phyloP scores from a whole-genome alignment of 2,797 vertebrate species.

The Macropodus opercularis region DNA sequence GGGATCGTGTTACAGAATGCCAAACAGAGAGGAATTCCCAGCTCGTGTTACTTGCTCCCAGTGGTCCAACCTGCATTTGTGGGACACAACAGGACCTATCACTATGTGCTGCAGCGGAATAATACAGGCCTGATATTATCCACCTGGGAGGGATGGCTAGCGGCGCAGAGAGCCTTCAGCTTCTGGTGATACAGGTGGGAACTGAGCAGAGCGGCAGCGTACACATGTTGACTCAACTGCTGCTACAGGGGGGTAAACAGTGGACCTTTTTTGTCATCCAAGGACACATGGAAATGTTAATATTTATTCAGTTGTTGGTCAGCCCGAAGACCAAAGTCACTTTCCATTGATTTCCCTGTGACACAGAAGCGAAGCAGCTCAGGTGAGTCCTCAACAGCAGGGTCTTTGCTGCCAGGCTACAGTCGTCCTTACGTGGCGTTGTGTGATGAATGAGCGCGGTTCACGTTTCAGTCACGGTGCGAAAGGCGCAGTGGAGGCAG shows the following conservation, averaged over 20 bases:
- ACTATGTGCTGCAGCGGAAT: conserved; percentile 51
- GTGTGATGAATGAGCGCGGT: conserved; percentile 47
- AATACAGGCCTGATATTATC: conserved; percentile 59
- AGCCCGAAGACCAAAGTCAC: conserved; percentile 65
- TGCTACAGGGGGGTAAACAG: conserved; percentile 57
- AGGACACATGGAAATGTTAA: conserved; percentile 72
- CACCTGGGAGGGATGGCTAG: conserved; percentile 59
- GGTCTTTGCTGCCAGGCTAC: conserved; percentile 35
- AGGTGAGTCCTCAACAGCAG: conserved; percentile 55
- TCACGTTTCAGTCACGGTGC: conserved; percentile 50
- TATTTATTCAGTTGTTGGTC: conserved; percentile 76
- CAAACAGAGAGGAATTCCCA: conserved; percentile 80
- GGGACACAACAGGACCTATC: conserved; percentile 58
- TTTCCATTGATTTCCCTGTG: conserved; percentile 59
- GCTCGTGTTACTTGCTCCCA: conserved; percentile 72
- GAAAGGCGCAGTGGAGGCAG: conserved; percentile 38
- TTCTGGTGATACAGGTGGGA: conserved; percentile 66
- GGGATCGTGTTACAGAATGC: conserved; percentile 76
- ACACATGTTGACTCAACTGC: conserved; percentile 70
- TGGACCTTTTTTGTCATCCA: conserved; percentile 52
- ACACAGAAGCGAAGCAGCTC: conserved; percentile 35
- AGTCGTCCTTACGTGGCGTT: conserved; percentile 45
- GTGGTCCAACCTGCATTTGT: conserved; percentile 63
- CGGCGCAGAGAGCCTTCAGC: conserved; percentile 40
- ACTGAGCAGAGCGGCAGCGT: conserved; percentile 37